Evolutionary conservation across 2,888 invertebrate genomes (phyloP), one percentile per base, ranked within the genome.

Genomic region (Temnothorax rugatulus): DNA sequence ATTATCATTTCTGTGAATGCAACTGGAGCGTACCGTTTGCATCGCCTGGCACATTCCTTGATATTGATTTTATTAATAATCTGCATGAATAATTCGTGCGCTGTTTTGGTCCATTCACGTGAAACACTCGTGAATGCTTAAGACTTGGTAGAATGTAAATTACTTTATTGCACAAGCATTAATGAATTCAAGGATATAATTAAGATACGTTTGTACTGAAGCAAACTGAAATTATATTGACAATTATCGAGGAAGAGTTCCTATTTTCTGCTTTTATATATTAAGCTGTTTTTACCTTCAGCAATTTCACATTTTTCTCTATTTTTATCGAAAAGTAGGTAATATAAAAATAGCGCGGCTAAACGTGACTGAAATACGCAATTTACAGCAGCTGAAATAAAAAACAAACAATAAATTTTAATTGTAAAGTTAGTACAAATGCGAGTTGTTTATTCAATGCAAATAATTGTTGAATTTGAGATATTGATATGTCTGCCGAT

Each of bases 1-100:
- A 77, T 69, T 69, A 77, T 77, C 77, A n/a, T 69, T 69, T 77
- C 77, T 68, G 25, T 76, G 52, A 76, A 76, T 66, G 77, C 69
- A 54, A 77, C 13, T 34, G 29, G 54, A 41, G 54, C 52, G 50
- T 63, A 68, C 41, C 41, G 29, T 47, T 57, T 66, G 41, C 29
- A 54, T 44, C 21, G 54, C 29, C 54, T 69, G 77, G 52, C 52
- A 38, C 21, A 64, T 66, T 50, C 18, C 5, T 54, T 11, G 54
- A 69, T 77, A 77, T 69, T 69, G 54, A 57, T 77, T 77, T 66
- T 69, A 54, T 15, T 64, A 77, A 77, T 77, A 74, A 77, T 66
- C 68, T 54, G 41, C 29, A 54, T 63, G 75, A 52, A 47, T 75
- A 75, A 18, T 41, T 69, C 21, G 18, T 52, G 9, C 13, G n/a